A percentile compares a stretch with the other conserved stretches of the same genome.
phyloP scores from a whole-genome alignment of 2,797 vertebrate genomes.

The Tragelaphus eurycerus region DNA sequence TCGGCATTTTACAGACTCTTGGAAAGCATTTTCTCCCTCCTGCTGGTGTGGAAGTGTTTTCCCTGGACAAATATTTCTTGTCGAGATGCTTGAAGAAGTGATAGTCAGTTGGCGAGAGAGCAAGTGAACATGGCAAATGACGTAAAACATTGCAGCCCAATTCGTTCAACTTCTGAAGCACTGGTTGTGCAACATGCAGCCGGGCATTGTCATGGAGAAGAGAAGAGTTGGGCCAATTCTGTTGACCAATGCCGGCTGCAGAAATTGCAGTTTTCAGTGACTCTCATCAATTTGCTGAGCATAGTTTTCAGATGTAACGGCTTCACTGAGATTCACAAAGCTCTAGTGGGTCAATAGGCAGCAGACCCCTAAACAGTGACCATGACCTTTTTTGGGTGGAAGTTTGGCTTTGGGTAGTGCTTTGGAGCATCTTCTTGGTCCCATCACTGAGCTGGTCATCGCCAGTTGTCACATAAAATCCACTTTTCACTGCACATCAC shows the following conservation, averaged over 20 bases:
- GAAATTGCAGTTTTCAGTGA: not conserved
- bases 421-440: not conserved
- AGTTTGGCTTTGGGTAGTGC: not conserved
- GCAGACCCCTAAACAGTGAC: not conserved
- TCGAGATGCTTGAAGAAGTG: not conserved
- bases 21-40: not conserved
- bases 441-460: not conserved
- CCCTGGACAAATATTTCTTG: not conserved
- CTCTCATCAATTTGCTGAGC: not conserved
- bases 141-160: not conserved
- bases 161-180: not conserved
- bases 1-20: not conserved
- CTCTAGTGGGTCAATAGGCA: not conserved
- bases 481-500: not conserved
- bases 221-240: not conserved
- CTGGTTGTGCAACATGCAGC: not conserved
- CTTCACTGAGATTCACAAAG: not conserved
- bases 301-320: not conserved
- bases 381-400: not conserved
- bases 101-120: not conserved
- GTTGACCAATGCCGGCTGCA: not conserved
- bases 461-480: not conserved
- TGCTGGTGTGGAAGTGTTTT: not conserved
- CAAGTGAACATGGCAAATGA: not conserved
- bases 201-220: fast-evolving